Evolutionary conservation across 2,113 vertebrate genomes (phyloP), one percentile per base, ranked within the genome.

Genomic region (Strigops habroptila): DNA sequence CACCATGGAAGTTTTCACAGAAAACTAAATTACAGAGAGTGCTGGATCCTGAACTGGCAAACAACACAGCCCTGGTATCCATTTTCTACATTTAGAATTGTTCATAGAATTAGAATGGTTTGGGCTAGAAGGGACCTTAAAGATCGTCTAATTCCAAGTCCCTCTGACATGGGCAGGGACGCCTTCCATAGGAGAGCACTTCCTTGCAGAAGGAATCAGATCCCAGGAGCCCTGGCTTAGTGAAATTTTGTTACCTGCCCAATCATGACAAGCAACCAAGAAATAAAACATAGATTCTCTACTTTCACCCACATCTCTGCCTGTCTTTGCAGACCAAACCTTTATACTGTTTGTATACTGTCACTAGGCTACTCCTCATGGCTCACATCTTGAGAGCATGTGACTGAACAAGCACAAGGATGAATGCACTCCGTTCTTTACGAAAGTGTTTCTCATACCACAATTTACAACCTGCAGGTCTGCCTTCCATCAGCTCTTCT

Each of bases 371-470:
- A 5, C 41, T 31, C 14, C 2, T 0, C 25, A 1, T 3, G 6
- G 39, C 22, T 76, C 19, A 10, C 18, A 7, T 1, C 24, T 48
- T 10, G 3, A 46, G 21, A 75, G 7, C 41, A 16, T 0, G 0
- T 49, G 41, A 51, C 57, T 39, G 48, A 65, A 33, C 3, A 17
- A 19, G 31, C 33, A 19, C 19, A 5, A 4, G 23, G 23, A 71
- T 33, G 25, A 55, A 30, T 0, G 1, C 22, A 18, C 33, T 60
- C 60, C 7, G 2, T 16, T 67, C 60, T 1, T 31, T 33, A 18
- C 18, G 35, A 53, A n/a, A 65, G 7, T 1, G 3, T 53, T 88
- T 82, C 30, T 55, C 31, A 21, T 7, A 1, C 3, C 0, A 1
- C 12, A 53, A 39, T 59, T 86, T 69, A 46, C 30, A 57, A 1